These are phyloP conservation scores for Drosophila carrolli DNA, from an alignment of 1,140 invertebrate genomes.

Conservation along the genomic window DNA sequence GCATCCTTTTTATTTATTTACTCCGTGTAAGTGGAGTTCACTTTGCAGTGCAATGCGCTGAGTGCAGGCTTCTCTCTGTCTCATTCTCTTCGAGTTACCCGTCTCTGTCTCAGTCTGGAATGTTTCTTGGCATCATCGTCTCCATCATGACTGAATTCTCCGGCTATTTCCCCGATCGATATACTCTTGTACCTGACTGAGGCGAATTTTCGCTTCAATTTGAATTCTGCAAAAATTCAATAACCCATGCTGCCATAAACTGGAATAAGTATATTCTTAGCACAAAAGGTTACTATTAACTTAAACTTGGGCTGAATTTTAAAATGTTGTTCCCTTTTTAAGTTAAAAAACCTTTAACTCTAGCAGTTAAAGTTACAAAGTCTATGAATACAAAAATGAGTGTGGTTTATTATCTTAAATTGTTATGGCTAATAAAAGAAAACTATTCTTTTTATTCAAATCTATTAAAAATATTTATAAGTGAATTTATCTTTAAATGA, in stretches of 20 bases:
- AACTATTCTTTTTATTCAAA: no score
- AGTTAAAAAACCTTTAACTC: no score
- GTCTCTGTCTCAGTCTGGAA: background rate
- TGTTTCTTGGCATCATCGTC: conserved; percentile 31
- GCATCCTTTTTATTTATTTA: conserved; percentile 71
- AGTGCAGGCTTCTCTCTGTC: conserved; percentile 57
- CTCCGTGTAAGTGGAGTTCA: conserved; percentile 66
- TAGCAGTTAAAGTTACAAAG: no score
- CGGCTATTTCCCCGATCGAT: conserved; percentile 5
- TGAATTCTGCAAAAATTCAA: background rate
- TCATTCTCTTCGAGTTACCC: conserved; percentile 24
- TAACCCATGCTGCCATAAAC: background rate
- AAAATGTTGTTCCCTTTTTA: no score
- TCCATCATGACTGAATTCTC: conserved; percentile 7
- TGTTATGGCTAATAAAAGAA: no score
- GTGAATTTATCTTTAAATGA: no score
- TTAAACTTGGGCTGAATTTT: no score
- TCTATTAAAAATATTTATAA: no score
- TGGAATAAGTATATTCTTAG: no score
- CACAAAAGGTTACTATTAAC: no score
- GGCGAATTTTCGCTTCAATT: conserved; percentile 12
- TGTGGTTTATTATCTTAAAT: no score
- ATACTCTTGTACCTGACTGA: conserved; percentile 19
- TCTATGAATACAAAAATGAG: no score
- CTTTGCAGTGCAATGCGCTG: conserved; percentile 60